phyloP scores from a whole-genome alignment of 2,888 invertebrate species.

The Iselma pallidipennis region DNA sequence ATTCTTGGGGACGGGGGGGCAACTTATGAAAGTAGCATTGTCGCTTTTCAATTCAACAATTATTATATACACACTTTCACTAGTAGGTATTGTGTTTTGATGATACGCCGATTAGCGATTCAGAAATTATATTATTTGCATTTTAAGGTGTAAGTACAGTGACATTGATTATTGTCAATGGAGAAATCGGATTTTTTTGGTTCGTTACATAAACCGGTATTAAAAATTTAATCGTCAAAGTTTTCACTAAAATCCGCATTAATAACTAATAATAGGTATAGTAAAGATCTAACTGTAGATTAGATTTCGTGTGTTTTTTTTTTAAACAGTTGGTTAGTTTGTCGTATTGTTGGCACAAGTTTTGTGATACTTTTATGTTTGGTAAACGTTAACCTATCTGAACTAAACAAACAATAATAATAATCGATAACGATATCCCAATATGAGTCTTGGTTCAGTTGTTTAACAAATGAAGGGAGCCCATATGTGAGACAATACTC shows the following conservation, averaged over 20 bases:
- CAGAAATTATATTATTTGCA: conserved; percentile 14
- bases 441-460: conserved; percentile 47
- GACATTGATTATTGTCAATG: conserved; percentile 27
- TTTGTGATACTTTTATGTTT: neutral
- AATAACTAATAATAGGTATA: too few relatives aligned
- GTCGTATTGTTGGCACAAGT: neutral
- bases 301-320: too few relatives aligned
- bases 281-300: too few relatives aligned
- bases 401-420: conserved; percentile 43
- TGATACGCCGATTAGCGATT: conserved; percentile 13
- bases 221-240: too few relatives aligned
- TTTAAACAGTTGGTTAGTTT: too few relatives aligned
- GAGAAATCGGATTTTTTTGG: conserved; percentile 32
- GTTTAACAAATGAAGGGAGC: conserved; percentile 51
- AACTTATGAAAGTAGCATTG: conserved; percentile 16
- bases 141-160: conserved; percentile 15
- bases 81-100: conserved; percentile 15
- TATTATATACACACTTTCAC: conserved; percentile 17
- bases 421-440: conserved; percentile 50
- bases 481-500: conserved; percentile 50
- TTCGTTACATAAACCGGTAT: conserved; percentile 30
- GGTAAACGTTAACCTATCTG: neutral
- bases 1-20: conserved; percentile 14
- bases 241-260: neutral
- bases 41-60: conserved; percentile 14